phyloP scores from a whole-genome alignment of 2,888 invertebrate genomes.

The Limnephilus lunatus region DNA sequence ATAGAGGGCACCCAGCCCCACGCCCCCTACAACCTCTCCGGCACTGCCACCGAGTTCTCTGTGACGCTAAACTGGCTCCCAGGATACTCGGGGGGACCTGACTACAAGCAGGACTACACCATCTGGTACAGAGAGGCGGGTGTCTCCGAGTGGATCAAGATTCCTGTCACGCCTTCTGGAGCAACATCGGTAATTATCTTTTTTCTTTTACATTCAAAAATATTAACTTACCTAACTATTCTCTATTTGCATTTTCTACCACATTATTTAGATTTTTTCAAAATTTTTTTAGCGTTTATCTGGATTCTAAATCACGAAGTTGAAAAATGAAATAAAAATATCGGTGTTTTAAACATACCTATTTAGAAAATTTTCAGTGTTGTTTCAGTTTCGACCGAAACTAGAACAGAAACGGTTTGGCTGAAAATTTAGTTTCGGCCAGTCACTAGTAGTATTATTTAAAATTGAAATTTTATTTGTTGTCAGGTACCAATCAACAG shows the following conservation, averaged over 20 bases:
- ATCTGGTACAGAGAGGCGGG: slow-evolving; percentile 96
- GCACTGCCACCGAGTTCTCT: slow-evolving; percentile 91
- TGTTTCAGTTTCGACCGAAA: too few species aligned
- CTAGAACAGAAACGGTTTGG: too few species aligned
- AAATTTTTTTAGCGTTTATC: too few species aligned
- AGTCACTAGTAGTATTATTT: too few species aligned
- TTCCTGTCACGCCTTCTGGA: slow-evolving; percentile 94
- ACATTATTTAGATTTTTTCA: too few species aligned
- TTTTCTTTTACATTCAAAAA: not conserved
- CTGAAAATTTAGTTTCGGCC: too few species aligned
- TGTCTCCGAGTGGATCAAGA: slow-evolving; percentile 93
- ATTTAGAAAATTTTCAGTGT: not conserved
- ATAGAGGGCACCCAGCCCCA: slow-evolving; percentile 97
- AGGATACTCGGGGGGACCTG: slow-evolving; percentile 95
- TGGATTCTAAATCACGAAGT: too few species aligned
- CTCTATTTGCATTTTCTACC: not conserved
- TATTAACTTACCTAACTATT: not conserved
- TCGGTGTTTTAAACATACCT: too few species aligned
- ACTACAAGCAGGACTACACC: slow-evolving; percentile 96
- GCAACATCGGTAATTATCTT: slow-evolving; percentile 79
- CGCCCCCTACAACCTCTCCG: slow-evolving; percentile 96
- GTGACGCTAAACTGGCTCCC: slow-evolving; percentile 96
- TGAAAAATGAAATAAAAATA: too few species aligned
- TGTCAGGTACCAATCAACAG: slow-evolving; percentile 90
- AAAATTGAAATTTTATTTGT: not conserved